A percentile compares a stretch with the other conserved stretches of the same genome.
Evolutionary conservation across 2,888 invertebrate genomes (phyloP).

Genomic region (Amiota minor): DNA sequence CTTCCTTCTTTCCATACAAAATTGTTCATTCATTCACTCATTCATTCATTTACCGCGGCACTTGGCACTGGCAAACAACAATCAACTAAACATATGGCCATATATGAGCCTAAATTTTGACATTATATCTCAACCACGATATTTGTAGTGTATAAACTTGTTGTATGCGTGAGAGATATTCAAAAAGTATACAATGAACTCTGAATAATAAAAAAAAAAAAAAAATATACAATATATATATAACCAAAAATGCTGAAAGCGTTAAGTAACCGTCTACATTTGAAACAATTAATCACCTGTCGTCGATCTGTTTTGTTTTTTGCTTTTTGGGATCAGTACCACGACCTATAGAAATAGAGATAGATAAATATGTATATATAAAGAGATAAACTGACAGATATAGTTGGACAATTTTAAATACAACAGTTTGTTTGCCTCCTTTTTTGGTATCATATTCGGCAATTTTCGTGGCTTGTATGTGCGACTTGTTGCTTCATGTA

Average conservation of each 20-base stretch:
- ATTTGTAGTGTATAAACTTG: background rate
- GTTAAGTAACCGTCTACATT: constrained; percentile 65
- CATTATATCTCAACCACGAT: constrained; percentile 22
- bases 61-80: constrained; percentile 15
- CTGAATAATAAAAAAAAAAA: constrained; percentile 8
- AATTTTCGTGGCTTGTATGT: too few relatives aligned
- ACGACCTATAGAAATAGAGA: background rate
- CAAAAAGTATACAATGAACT: constrained; percentile 20
- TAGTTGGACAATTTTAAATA: constrained; percentile 14
- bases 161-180: background rate
- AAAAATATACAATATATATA: background rate
- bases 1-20: constrained; percentile 22
- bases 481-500: too few relatives aligned
- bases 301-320: constrained; percentile 49
- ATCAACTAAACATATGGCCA: background rate
- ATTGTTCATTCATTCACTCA: constrained; percentile 54
- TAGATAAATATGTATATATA: background rate
- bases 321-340: constrained; percentile 23
- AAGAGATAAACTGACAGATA: background rate
- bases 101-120: constrained; percentile 27
- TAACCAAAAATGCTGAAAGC: constrained; percentile 43
- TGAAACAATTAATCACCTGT: constrained; percentile 68
- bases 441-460: background rate
- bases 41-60: constrained; percentile 51
- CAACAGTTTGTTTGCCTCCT: constrained; percentile 3